Conservation (phyloP, 2,113 vertebrate species). For the Peromyscus maniculatus region DNA sequence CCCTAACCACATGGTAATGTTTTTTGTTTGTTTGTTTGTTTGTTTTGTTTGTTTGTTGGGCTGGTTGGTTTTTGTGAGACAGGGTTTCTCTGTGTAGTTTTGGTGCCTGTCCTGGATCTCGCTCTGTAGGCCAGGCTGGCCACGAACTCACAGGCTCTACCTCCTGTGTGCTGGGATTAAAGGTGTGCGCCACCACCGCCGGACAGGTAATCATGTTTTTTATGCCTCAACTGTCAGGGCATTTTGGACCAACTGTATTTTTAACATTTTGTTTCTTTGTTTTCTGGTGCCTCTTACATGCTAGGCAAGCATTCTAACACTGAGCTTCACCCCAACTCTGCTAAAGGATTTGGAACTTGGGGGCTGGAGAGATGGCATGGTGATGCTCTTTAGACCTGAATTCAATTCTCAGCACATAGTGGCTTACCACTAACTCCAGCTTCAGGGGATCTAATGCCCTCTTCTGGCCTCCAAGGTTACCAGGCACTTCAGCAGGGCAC, state of each 20-base stretch:
- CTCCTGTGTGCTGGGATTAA: no score
- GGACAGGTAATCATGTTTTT: not conserved
- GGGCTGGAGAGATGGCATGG: not conserved
- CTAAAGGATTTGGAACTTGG: not conserved
- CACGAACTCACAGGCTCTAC: no score
- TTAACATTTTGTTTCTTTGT: not conserved
- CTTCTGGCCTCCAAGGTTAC: not conserved
- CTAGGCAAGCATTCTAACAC: not conserved
- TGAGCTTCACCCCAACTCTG: not conserved
- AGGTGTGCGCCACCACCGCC: no score
- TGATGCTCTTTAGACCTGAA: not conserved
- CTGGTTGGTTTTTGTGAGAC: no score
- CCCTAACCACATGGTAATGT: not conserved
- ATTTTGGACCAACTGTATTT: conserved; percentile 44
- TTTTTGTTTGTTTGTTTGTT: no score
- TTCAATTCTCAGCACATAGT: not conserved
- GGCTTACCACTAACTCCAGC: not conserved
- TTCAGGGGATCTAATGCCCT: not conserved
- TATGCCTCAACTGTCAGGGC: not conserved
- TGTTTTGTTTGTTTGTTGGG: no score
- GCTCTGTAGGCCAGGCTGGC: no score
- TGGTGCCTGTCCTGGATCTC: no score
- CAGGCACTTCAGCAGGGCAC: not conserved
- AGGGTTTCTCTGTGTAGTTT: no score
- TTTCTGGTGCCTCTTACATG: not conserved